Percentiles rank a stretch among this genome's conserved stretches.
phyloP scores from a whole-genome alignment of 2,113 vertebrate species.

The Progne subis region DNA sequence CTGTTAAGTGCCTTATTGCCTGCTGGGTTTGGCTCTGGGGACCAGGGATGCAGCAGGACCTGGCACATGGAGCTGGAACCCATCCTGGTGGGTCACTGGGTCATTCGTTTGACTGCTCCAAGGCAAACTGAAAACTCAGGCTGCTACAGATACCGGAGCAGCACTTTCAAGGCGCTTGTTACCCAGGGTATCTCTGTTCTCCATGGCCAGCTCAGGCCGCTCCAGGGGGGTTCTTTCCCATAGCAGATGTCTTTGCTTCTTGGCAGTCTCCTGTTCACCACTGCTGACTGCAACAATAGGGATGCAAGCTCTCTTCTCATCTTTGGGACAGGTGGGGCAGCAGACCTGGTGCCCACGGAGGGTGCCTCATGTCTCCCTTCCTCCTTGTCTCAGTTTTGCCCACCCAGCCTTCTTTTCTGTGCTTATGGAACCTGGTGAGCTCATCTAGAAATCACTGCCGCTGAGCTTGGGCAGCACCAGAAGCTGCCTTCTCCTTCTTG shows the following conservation, averaged over 20 bases:
- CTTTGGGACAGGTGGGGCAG: neutral
- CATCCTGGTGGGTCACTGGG: neutral
- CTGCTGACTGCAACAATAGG: neutral
- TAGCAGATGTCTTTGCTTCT: neutral
- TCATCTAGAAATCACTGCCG: neutral
- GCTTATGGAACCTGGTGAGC: neutral
- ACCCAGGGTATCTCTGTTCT: neutral
- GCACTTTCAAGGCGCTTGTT: neutral
- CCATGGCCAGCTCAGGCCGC: neutral
- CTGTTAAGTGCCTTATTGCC: neutral
- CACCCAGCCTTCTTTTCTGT: neutral
- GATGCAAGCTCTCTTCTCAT: neutral
- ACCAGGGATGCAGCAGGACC: neutral
- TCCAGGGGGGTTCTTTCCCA: accelerated
- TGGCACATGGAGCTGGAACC: neutral
- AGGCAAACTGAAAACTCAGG: neutral
- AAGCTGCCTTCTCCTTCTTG: neutral
- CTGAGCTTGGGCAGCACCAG: neutral
- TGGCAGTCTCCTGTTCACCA: neutral
- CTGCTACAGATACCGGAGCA: neutral
- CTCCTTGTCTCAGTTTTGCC: neutral
- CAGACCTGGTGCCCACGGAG: neutral
- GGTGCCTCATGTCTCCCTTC: neutral
- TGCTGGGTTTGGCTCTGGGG: neutral
- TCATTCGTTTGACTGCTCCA: neutral